Evolutionary conservation across 2,113 vertebrate genomes (phyloP).

Genomic region (Dendropsophus ebraccatus): DNA sequence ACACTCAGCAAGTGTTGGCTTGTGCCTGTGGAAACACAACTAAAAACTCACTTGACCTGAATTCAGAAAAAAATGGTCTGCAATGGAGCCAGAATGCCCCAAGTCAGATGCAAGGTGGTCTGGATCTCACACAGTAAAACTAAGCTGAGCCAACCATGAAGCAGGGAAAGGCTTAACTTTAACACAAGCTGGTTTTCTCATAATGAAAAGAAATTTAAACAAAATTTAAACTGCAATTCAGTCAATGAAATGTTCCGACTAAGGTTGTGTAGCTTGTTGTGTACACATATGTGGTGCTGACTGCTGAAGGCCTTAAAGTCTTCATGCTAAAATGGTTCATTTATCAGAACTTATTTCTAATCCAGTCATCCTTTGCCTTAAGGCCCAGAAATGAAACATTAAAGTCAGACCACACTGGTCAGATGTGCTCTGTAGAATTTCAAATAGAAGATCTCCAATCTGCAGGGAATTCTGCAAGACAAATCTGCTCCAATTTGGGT

Average conservation of each 20-base stretch:
- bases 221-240: slow-evolving; percentile 36
- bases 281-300: not conserved
- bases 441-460: too few species aligned
- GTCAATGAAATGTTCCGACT: slow-evolving; percentile 17
- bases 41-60: slow-evolving; percentile 25
- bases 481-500: too few species aligned
- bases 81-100: slow-evolving; percentile 39
- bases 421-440: too few species aligned
- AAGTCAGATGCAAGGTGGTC: slow-evolving; percentile 57
- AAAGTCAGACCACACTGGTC: not conserved
- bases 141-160: slow-evolving; percentile 41
- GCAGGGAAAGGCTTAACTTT: slow-evolving; percentile 44
- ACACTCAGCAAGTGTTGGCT: slow-evolving; percentile 21
- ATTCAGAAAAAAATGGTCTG: not conserved
- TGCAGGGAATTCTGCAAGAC: too few species aligned
- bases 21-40: slow-evolving; percentile 14
- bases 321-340: not conserved
- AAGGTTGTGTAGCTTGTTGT: not conserved
- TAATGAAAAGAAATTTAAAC: slow-evolving; percentile 39
- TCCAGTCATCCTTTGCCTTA: not conserved
- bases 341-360: not conserved
- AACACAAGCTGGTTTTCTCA: slow-evolving; percentile 45
- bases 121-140: slow-evolving; percentile 49
- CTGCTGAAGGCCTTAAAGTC: not conserved
- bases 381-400: not conserved